A percentile compares a stretch with the other conserved stretches of the same genome.
Evolutionary conservation across 2,797 vertebrate genomes (phyloP).

Genomic region (Coregonus ussuriensis): DNA sequence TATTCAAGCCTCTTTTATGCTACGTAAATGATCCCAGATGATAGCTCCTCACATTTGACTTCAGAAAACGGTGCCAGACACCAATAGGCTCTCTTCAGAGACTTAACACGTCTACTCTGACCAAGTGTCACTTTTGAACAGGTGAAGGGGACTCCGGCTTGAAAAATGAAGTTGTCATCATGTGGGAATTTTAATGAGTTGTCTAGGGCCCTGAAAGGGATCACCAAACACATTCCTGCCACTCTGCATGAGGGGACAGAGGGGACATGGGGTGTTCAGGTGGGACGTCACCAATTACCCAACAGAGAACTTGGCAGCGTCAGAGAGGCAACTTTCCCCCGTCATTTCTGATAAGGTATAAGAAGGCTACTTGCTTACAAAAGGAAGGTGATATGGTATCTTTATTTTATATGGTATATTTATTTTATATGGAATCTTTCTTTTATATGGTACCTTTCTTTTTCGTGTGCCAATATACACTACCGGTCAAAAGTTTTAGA

Average conservation of each 20-base stretch:
- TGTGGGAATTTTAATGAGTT: conserved; percentile 36
- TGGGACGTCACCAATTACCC: background rate
- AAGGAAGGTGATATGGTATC: conserved; percentile 28
- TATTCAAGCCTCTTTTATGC: conserved; percentile 19
- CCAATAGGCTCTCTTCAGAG: background rate
- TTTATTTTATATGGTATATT: conserved; percentile 6
- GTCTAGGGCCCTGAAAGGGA: conserved; percentile 37
- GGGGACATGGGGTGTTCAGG: background rate
- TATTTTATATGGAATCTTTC: too few relatives aligned
- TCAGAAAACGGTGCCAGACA: conserved; percentile 5
- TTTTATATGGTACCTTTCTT: too few relatives aligned
- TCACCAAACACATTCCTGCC: conserved; percentile 27
- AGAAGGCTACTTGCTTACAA: conserved; percentile 23
- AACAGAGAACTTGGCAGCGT: conserved; percentile 1
- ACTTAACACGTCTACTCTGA: background rate
- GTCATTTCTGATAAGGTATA: conserved; percentile 20
- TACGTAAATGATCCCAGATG: conserved; percentile 15
- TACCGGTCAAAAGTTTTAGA: too few relatives aligned
- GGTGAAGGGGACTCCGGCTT: conserved; percentile 20
- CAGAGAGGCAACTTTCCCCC: conserved; percentile 22
- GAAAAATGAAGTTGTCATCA: too few relatives aligned
- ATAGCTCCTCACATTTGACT: conserved; percentile 4
- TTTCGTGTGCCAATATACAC: conserved; percentile 40
- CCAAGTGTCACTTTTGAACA: conserved; percentile 25
- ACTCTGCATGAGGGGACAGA: conserved; percentile 15